A percentile compares a stretch with the other conserved stretches of the same genome.
Evolutionary conservation across 2,888 invertebrate genomes (phyloP).

Genomic region (Kryphioiulus occultus): DNA sequence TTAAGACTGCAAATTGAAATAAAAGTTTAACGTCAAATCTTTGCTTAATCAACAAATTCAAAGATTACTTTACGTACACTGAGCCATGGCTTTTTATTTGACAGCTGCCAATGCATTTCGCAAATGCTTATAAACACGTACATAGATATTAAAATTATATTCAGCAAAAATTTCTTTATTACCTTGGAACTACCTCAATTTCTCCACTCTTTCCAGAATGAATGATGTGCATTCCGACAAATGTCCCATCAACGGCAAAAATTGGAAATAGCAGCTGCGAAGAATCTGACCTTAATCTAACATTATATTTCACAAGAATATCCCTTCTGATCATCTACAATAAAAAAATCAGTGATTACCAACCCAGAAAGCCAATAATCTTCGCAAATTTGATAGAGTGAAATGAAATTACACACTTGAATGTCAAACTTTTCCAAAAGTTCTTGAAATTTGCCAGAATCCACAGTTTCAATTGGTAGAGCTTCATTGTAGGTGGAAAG

Average conservation of each 20-base stretch:
- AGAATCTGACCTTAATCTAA: conserved; percentile 46
- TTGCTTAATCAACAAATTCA: too few species aligned
- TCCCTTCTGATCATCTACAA: neutral
- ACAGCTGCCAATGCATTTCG: neutral
- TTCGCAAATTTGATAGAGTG: neutral
- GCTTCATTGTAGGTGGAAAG: conserved; percentile 10
- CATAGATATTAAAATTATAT: neutral
- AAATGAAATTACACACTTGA: neutral
- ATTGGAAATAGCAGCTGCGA: conserved; percentile 7
- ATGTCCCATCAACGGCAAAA: conserved; percentile 21
- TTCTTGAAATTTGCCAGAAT: neutral
- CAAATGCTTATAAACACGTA: neutral
- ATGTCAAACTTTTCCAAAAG: conserved; percentile 30
- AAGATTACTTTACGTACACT: too few species aligned
- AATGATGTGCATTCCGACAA: neutral
- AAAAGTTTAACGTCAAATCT: too few species aligned
- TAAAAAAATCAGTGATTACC: neutral
- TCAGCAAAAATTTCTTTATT: neutral
- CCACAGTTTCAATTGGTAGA: neutral
- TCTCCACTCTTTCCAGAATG: neutral
- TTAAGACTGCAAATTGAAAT: too few species aligned
- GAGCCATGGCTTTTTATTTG: too few species aligned
- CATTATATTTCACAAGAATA: conserved; percentile 40
- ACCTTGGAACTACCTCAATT: conserved; percentile 9
- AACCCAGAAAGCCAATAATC: neutral